A percentile compares a stretch with the other conserved stretches of the same genome.
Conservation (phyloP, 2,113 vertebrate genomes). For the Lasiurus cinereus region DNA sequence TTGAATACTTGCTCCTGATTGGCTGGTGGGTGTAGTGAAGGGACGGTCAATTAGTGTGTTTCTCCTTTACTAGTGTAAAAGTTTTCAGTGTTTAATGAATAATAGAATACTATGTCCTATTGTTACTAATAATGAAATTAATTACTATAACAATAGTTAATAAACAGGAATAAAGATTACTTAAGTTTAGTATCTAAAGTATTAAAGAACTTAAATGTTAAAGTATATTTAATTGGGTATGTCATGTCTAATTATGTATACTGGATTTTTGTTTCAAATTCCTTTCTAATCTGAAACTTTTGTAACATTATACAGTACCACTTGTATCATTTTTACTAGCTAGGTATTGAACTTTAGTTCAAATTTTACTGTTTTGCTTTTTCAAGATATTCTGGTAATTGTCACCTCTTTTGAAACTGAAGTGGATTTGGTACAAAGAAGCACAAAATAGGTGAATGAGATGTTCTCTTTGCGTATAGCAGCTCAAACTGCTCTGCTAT, state of each 20-base stretch:
- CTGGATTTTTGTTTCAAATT: neutral
- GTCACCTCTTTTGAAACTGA: neutral
- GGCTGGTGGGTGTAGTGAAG: too few relatives aligned
- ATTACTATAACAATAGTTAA: neutral
- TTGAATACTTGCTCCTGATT: too few relatives aligned
- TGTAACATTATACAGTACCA: neutral
- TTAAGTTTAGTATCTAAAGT: slow-evolving; percentile 16
- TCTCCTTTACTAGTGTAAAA: too few relatives aligned
- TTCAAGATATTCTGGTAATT: neutral
- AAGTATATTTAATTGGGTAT: neutral
- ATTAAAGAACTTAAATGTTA: neutral
- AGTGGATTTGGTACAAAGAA: neutral
- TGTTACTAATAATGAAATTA: neutral
- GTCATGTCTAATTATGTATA: neutral
- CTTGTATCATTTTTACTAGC: neutral
- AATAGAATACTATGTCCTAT: neutral
- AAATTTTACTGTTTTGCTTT: slow-evolving; percentile 9
- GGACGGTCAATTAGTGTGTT: too few relatives aligned
- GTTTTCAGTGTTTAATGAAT: neutral
- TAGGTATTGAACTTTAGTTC: neutral
- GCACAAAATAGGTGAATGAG: neutral
- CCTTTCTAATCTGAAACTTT: neutral
- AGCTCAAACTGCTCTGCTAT: neutral
- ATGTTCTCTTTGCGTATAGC: neutral
- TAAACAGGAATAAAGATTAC: slow-evolving; percentile 13